Base-by-base conservation (phyloP, 2,113 vertebrate species). In the Oreocharis arfaki region DNA sequence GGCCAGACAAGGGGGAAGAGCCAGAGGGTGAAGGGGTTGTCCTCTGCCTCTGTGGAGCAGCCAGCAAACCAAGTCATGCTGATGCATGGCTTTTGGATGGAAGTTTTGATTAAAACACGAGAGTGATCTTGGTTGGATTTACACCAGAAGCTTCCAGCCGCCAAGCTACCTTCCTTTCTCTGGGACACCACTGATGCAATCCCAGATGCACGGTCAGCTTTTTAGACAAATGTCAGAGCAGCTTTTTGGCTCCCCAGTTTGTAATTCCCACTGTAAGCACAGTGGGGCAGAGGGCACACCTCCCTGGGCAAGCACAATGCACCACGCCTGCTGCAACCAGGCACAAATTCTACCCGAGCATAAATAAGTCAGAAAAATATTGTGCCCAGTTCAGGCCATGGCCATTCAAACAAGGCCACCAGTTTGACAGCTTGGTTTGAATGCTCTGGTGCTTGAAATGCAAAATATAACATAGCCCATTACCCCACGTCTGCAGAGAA, bases 381-480 rank as follows among this genome's bases (percentile, higher is more conserved):
- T 17, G 37, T 47, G 71, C 76, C 95, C 79, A 53, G 52, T 77
- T 86, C 87, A 77, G 87, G 57, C 76, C 68, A 22, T 33, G 26
- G 87, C 75, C 90, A 93, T 90, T 84, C 69, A 75, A 89, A 94
- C 76, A 82, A 90, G 56, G 32, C 84, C 84, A 95, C 95, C 74
- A 82, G 80, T 61, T 18, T 82, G 83, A 90, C 86, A 96, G 92
- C 90, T 95, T 44, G 32, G 92, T 95, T 87, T 50, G 65, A 93
- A 78, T 18, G 53, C 84, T 93, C 64, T 23, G 27, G 76, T 82
- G 93, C 93, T 84, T 76, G 57, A 96, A 96, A 97, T 90, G 88
- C 92, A 95, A 96, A 97, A 87, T 90, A 70, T 71, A 94, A 64
- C 90, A 94, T 69, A 96, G 76, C 49, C 88, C 93, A 94, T 95